These are phyloP conservation scores for Bothrops jararaca DNA, from an alignment of 2,113 vertebrate species.

Conservation along the genomic window DNA sequence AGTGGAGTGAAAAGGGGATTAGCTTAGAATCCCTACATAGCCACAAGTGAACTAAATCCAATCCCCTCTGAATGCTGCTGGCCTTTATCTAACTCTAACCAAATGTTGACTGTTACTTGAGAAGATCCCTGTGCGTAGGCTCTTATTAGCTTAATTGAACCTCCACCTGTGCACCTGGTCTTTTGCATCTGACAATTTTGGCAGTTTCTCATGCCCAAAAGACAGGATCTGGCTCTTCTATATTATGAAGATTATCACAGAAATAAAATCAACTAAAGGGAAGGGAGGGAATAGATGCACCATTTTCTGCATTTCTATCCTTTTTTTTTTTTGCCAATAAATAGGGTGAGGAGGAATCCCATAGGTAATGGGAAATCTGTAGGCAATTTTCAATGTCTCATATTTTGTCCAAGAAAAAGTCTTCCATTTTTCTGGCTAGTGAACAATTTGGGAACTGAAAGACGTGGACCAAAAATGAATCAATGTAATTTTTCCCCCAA, in stretches of 20 bases:
- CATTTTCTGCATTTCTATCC: constrained; percentile 32
- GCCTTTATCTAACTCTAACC: neutral
- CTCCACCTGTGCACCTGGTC: neutral
- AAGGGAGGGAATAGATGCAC: neutral
- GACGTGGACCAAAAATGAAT: constrained; percentile 40
- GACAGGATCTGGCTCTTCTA: neutral
- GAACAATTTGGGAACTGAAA: constrained; percentile 47
- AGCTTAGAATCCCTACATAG: neutral
- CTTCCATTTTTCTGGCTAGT: constrained; percentile 53
- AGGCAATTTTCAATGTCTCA: constrained; percentile 33
- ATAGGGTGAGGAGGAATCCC: constrained; percentile 18
- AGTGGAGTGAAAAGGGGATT: neutral
- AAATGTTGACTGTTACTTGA: neutral
- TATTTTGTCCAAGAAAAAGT: constrained; percentile 42
- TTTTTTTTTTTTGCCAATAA: constrained; percentile 6
- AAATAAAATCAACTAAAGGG: constrained; percentile 10
- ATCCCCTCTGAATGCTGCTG: neutral
- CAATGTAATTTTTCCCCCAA: constrained; percentile 29
- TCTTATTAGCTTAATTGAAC: neutral
- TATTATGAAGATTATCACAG: constrained; percentile 16
- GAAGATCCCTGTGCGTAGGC: neutral
- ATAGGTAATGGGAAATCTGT: constrained; percentile 30
- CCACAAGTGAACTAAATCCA: neutral
- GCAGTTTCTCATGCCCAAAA: neutral
- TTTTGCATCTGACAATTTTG: neutral